Evolutionary conservation across 2,113 vertebrate species (phyloP), one percentile per base, ranked within the genome.

Genomic region (Lota lota): DNA sequence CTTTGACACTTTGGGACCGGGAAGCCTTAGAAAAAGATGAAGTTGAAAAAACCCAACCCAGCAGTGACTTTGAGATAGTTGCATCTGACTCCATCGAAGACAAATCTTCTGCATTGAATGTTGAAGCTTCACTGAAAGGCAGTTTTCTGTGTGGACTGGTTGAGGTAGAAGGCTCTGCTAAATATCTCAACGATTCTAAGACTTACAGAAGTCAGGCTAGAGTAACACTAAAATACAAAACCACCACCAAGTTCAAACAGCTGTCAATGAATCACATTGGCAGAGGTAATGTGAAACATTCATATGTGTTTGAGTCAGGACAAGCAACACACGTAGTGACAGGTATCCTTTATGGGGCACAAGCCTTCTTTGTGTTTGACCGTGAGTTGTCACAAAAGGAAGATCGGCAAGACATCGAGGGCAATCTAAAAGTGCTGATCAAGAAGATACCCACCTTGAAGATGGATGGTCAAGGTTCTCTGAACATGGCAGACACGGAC

Each of bases 231-330:
- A 73, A 81, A 0, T 88, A 88, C 72, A 72, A 68, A 22, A 5
- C 72, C 0, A 84, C 81, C 2, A 87, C 85, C 10, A 85, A 28
- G 53, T 83, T 84, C 22, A 51, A 73, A 2, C 64, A 87, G 57
- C 69, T 88, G 47, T 76, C 81, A 0, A 88, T 89, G 85, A 64
- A 61, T 6, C 79, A 82, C 10, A 82, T 90, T 1, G 84, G 72
- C 61, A 67, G 10, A 59, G 66, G 36, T 0, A 85, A 86, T 0
- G 33, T 87, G 0, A 80, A 70, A 0, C 5, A 87, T 8, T 59
- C 61, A 0, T 5, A 85, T 22, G 78, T 87, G 1, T 88, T 84
- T 77, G 78, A 86, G 0, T 0, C 74, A 64, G 1, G 73, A 5
- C 19, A 75, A 64, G 87, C 81, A 14, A 85, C 87, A 33, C 87